These are phyloP conservation scores for Cephonodes hylas DNA, from an alignment of 2,888 invertebrate species.

Conservation along the genomic window DNA sequence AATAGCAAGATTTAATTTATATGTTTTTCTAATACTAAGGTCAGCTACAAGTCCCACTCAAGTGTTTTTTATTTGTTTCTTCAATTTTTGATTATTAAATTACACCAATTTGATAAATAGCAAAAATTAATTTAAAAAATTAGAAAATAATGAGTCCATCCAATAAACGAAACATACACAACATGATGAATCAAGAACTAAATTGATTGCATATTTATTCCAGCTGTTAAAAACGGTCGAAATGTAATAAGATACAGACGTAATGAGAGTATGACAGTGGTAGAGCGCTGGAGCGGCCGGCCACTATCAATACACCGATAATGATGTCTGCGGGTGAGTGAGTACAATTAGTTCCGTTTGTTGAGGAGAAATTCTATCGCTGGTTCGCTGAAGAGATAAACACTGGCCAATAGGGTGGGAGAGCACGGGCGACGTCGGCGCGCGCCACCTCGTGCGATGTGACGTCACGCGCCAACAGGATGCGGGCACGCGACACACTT, in stretches of 20 bases:
- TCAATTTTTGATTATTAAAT: not conserved
- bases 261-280: not conserved
- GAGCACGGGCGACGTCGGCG: conserved; percentile 58
- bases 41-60: not conserved
- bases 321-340: conserved; percentile 34
- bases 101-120: not conserved
- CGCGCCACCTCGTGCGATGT: conserved; percentile 71
- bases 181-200: not conserved
- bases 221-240: not conserved
- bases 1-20: not conserved
- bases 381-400: conserved; percentile 64
- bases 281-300: not conserved
- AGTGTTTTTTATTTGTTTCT: not conserved
- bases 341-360: conserved; percentile 66
- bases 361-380: conserved; percentile 74
- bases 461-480: conserved; percentile 73
- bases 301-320: conserved; percentile 21
- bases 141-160: not conserved
- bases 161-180: too few species aligned
- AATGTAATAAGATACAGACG: not conserved
- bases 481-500: conserved; percentile 67
- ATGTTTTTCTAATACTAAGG: not conserved
- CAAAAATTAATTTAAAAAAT: not conserved
- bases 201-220: not conserved
- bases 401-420: conserved; percentile 66